Conservation (phyloP, 2,797 vertebrate species). For the Synanceia verrucosa region DNA sequence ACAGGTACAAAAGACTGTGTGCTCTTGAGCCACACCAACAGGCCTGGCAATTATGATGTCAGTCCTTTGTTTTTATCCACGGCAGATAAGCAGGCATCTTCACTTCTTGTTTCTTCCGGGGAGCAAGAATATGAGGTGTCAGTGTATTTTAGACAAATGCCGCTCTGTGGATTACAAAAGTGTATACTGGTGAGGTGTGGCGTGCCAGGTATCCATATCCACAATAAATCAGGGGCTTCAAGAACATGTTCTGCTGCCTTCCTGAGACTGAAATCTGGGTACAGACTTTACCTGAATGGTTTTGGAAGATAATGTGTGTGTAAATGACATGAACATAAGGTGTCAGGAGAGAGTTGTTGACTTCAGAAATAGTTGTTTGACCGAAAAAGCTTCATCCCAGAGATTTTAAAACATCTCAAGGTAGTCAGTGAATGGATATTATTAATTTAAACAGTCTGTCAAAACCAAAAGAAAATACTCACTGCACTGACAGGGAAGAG, state of each 20-base stretch:
- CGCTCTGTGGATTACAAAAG: background rate
- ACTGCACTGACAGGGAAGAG: too few species aligned
- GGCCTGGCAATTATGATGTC: background rate
- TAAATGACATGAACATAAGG: background rate
- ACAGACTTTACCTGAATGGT: background rate
- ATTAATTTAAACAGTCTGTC: too few species aligned
- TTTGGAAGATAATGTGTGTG: background rate
- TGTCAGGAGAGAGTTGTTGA: background rate
- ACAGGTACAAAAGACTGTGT: background rate
- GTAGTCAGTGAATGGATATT: too few species aligned
- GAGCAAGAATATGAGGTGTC: background rate
- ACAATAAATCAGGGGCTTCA: background rate
- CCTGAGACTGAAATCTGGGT: background rate
- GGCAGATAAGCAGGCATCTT: background rate
- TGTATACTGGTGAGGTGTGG: background rate
- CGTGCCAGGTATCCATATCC: background rate
- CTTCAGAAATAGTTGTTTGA: background rate
- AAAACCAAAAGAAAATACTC: too few species aligned
- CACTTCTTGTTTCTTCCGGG: background rate
- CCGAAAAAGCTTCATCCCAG: background rate
- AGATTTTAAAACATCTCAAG: background rate
- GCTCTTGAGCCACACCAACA: background rate
- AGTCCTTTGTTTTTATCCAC: background rate
- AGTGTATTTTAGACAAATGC: background rate
- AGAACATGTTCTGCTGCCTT: background rate